Evolutionary conservation across 2,797 vertebrate species (phyloP), one percentile per base, ranked within the genome.

Genomic region (Rhinella marina): DNA sequence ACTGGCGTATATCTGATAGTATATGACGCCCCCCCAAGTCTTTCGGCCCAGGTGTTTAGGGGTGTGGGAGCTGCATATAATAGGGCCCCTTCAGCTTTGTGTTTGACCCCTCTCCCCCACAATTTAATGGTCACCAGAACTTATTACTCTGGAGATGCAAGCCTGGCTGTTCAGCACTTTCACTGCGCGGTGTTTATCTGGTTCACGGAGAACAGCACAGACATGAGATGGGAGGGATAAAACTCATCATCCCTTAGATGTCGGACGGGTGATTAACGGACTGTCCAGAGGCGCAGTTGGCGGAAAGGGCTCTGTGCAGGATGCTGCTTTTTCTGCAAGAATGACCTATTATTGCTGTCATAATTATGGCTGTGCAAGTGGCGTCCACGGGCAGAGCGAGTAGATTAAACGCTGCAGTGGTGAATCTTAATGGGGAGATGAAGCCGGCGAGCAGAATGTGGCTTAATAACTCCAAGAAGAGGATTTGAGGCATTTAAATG

Each of bases 311-410:
- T 87, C 48, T 73, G 80, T 66, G 86, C 73, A 66, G 86, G 86
- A 87, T 25, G 61, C 84, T 13, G 72, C 82, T 86, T 16, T 77
- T 77, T 72, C 72, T 79, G 72, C 82, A 41, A 75, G 87, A 77
- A 78, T 70, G 87, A 85, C 56, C 87, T 85, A 85, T 88, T 85
- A 88, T 75, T 52, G 54, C 87, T 85, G 82, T 81, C 87, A 88
- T 85, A 88, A 85, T 88, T 85, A 88, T 81, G 82, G 84, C 81
- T 75, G 50, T 88, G 77, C 76, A 54, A 78, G 76, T 84, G 68
- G 54, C 21, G 64, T 81, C 52, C 27, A 17, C 17, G 56, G 82
- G 70, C 82, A 75, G 61, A 48, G 87, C 81, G 61, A 78, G 84
- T 57, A 86, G 88, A 89, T 86, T 86, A 78, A 89, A 72, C 66